A percentile compares a stretch with the other conserved stretches of the same genome.
These are phyloP conservation scores for Drosophila formosana DNA, from an alignment of 2,888 invertebrate species.

Conservation along the genomic window DNA sequence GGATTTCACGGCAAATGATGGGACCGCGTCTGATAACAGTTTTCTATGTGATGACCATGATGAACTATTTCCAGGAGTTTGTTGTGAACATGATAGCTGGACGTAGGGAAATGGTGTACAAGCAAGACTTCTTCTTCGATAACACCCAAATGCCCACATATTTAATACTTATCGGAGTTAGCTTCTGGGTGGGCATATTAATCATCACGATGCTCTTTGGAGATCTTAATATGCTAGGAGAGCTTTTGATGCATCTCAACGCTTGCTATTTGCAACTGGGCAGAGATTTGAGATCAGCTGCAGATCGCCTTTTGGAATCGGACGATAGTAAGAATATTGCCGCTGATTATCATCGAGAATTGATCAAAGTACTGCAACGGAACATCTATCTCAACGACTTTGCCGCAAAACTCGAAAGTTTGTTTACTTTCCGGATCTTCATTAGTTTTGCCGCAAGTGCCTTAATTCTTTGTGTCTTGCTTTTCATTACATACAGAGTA, in stretches of 20 bases:
- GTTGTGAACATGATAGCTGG: slow-evolving; percentile 49
- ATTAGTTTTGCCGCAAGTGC: slow-evolving; percentile 73
- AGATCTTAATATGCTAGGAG: slow-evolving; percentile 74
- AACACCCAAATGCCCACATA: slow-evolving; percentile 51
- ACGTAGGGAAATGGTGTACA: slow-evolving; percentile 65
- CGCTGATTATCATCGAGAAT: slow-evolving; percentile 46
- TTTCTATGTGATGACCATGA: slow-evolving; percentile 60
- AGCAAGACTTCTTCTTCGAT: slow-evolving; percentile 69
- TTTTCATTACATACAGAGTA: slow-evolving; percentile 72
- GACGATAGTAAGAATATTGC: slow-evolving; percentile 33
- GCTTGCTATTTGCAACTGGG: slow-evolving; percentile 67
- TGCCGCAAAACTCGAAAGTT: slow-evolving; percentile 58
- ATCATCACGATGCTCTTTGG: slow-evolving; percentile 61
- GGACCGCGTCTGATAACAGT: slow-evolving; percentile 61
- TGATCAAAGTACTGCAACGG: slow-evolving; percentile 55
- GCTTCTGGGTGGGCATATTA: slow-evolving; percentile 59
- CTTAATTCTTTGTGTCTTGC: slow-evolving; percentile 68
- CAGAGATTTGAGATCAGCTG: slow-evolving; percentile 52
- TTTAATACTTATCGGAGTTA: slow-evolving; percentile 50
- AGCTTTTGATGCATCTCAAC: slow-evolving; percentile 76
- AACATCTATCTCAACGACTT: slow-evolving; percentile 72
- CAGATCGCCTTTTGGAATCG: slow-evolving; percentile 15
- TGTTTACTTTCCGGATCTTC: slow-evolving; percentile 77
- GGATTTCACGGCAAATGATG: slow-evolving; percentile 60
- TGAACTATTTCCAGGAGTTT: slow-evolving; percentile 54